Evolutionary conservation across 2,797 vertebrate species (phyloP), one percentile per base, ranked within the genome.

Genomic region (Australoheros facetus): DNA sequence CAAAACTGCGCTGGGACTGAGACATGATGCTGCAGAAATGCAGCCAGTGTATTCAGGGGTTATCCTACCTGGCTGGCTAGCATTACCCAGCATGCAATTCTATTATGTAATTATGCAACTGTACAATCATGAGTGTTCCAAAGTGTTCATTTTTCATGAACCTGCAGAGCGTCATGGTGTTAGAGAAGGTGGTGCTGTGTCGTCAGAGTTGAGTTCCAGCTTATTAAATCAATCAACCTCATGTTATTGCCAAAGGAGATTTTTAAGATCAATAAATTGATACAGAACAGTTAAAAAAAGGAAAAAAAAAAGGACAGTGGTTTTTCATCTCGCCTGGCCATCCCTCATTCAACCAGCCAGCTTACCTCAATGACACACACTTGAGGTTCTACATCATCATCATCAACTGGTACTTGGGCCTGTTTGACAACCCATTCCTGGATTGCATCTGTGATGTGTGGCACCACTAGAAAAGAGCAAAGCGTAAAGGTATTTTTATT

Each of bases 361-460:
- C 90, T 82, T 75, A 98, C 98, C 96, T 99, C 98, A 42, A 99
- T 99, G 3, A 99, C 98, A 77, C 98, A 99, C 26, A 99, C 97
- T 97, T 99, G 97, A 69, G 98, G 98, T 54, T 98, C 96, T 3
- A 97, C 75, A 1, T 94, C 95, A 10, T 98, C 98, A 19, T 96
- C 97, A n/a, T 99, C 98, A 1, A 99, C 98, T 3, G 98, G 96
- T 51, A 99, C 96, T 71, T 66, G 93, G 1, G 98, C 97, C 89
- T 99, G 98, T 64, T 96, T 97, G 95, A 98, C 96, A 0, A 99
- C 97, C 98, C 98, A 99, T 59, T 99, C 98, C 90, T 99, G 98
- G 85, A 99, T 98, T 3, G 98, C 97, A 86, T 99, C 98, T n/a
- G 98, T 99, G 94, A 99, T 99, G 87, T 99, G 98, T 62, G 98